Conservation (phyloP, 2,888 invertebrate genomes). For the Stenodera caucasica region DNA sequence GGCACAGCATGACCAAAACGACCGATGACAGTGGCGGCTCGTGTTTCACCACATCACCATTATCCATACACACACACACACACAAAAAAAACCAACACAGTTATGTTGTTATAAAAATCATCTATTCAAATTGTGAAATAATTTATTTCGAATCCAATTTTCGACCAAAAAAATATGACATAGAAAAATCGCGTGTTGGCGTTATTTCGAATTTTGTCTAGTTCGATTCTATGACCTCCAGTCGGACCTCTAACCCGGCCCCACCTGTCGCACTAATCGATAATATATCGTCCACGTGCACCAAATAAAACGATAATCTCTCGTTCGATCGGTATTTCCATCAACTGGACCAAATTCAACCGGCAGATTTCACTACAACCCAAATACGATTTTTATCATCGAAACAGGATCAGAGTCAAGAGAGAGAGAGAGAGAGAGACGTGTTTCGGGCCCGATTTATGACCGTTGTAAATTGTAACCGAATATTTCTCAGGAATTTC, state of each 20-base stretch:
- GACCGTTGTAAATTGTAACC: conserved; percentile 6
- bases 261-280: conserved; percentile 49
- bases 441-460: no score
- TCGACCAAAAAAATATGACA: not conserved
- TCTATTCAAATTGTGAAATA: conserved; percentile 1
- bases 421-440: no score
- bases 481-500: conserved; percentile 4
- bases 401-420: no score
- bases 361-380: no score
- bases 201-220: conserved; percentile 3
- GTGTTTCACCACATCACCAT: not conserved
- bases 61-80: not conserved
- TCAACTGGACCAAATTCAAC: no score
- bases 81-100: not conserved
- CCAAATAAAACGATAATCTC: conserved; percentile 44
- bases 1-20: conserved; percentile 28
- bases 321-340: no score
- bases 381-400: no score
- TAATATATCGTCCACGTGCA: conserved; percentile 48
- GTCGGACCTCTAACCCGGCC: conserved; percentile 43
- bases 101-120: not conserved
- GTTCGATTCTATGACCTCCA: conserved; percentile 29
- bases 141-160: not conserved
- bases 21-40: conserved; percentile 10
- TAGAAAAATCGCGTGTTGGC: conserved; percentile 3